Evolutionary conservation across 2,113 vertebrate genomes (phyloP).

Genomic region (Austrofundulus limnaeus): DNA sequence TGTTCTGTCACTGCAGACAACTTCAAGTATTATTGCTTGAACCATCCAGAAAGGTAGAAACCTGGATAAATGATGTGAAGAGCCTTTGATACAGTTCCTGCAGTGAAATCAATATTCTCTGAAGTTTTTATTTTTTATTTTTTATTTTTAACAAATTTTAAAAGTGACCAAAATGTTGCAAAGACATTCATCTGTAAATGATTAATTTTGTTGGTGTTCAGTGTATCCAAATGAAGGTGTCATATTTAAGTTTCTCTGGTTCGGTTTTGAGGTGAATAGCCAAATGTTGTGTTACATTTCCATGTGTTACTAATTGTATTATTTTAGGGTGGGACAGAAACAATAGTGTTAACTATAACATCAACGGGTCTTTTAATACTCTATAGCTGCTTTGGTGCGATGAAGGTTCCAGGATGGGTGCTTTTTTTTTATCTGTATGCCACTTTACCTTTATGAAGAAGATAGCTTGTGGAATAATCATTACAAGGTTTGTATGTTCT

Average conservation of each 20-base stretch:
- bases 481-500: constrained; percentile 1
- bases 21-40: constrained; percentile 10
- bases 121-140: background rate
- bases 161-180: constrained; percentile 58
- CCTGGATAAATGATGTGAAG: background rate
- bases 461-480: background rate
- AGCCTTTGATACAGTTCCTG: background rate
- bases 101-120: background rate
- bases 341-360: background rate
- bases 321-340: constrained; percentile 6
- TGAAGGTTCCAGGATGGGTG: background rate
- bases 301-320: constrained; percentile 1
- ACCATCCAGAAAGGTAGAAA: background rate
- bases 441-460: constrained; percentile 11
- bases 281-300: constrained; percentile 14
- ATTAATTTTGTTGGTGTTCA: constrained; percentile 3
- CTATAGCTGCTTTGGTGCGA: background rate
- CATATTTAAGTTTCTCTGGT: background rate
- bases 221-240: background rate
- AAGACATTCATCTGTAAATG: constrained; percentile 1
- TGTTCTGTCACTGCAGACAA: background rate
- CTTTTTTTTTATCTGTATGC: background rate
- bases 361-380: background rate
- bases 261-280: background rate
- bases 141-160: background rate